Base-by-base conservation (phyloP, 2,888 invertebrate species). In the Phanerotoma sp. region DNA sequence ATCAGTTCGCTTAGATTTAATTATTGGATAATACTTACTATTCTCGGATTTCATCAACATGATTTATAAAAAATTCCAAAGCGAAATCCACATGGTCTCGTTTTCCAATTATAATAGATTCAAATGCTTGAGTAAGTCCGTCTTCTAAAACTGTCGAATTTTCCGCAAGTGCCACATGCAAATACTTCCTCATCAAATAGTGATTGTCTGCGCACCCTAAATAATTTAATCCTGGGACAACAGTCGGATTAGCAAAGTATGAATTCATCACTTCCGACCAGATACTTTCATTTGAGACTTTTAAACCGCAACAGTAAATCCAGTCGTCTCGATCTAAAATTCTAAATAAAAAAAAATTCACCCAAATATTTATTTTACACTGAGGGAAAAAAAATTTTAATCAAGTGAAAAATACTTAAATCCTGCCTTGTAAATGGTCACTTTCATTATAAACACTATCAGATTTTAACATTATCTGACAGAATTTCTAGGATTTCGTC, bases 171-270 rank as follows among this genome's bases (percentile, higher is more conserved):
- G 50, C 46, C 25, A 51, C 20, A 13, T 10, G 9, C 2, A 55
- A 32, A 28, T 55, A 55, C 33, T 55, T 50, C 22, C 22, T 50
- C 13, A 55, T 55, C 7, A 50, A 33, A 11, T 18, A 16, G 18
- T 45, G 55, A 50, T 55, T 50, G n/a, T 55, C 40, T 4, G 50
- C 33, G 13, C 55, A 55, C 7, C 55, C 55, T 9, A 55, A 20
- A 28, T 40, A 45, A 20, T 50, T n/a, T 32, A 40, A 46, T 3
- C 45, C 40, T 10, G 40, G 38, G 15, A 38, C 40, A 6, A 30
- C 15, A 2, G 9, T 2, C 7, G 55, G 55, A 46, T 55, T 50
- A 13, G 50, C 46, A 32, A 40, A 25, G 16, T 55, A 41, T 4
- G 50, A 25, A 28, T 33, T 41, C 50, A 55, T 50, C 5, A 55